Evolutionary conservation across 2,113 vertebrate species (phyloP).

Genomic region (Taxidea taxus): DNA sequence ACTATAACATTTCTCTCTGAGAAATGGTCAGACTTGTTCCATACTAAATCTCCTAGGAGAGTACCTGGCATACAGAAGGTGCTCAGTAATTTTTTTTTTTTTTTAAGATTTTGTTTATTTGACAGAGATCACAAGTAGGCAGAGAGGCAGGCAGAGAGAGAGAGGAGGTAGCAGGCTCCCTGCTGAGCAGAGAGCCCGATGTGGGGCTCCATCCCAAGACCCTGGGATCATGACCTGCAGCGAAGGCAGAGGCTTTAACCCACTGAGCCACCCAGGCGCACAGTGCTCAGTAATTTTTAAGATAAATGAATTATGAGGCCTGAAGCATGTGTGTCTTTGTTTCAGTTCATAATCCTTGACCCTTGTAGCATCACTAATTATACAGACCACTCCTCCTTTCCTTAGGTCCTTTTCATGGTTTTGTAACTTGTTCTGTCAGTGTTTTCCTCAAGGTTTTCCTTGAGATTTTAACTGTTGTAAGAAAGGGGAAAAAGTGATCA

Average conservation of each 20-base stretch:
- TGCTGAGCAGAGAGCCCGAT: too few species aligned
- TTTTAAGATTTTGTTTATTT: too few species aligned
- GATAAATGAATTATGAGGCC: background rate
- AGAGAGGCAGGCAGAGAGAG: too few species aligned
- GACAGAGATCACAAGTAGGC: too few species aligned
- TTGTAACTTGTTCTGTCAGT: background rate
- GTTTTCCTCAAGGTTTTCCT: slow-evolving; percentile 4
- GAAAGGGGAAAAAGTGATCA: background rate
- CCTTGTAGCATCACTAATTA: background rate
- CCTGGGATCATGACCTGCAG: too few species aligned
- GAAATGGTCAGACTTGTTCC: background rate
- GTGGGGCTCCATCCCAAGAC: too few species aligned
- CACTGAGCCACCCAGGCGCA: too few species aligned
- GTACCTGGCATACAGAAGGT: background rate
- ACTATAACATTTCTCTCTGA: background rate
- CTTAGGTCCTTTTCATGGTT: background rate
- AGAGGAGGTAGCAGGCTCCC: too few species aligned
- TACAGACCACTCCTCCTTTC: background rate
- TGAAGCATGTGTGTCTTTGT: background rate
- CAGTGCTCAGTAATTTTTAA: background rate
- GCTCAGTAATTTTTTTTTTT: background rate
- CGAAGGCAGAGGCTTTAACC: too few species aligned
- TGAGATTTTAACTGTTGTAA: background rate
- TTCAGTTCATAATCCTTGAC: background rate
- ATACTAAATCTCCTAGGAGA: background rate